Conservation (phyloP, 2,113 vertebrate genomes). For the Nycticryphes semicollaris region DNA sequence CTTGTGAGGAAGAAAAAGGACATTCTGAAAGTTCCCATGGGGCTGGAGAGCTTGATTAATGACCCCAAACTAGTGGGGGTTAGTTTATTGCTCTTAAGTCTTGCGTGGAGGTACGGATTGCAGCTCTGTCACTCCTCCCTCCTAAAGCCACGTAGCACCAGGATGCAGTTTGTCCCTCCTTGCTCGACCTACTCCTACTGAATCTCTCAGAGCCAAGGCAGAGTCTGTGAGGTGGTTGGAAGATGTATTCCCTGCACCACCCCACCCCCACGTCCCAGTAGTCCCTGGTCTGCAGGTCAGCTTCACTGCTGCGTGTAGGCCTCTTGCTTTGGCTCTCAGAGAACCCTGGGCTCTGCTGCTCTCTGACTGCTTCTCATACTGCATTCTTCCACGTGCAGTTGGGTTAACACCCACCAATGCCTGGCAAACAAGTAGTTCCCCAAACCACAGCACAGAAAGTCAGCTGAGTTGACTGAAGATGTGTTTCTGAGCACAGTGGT, state of each 20-base stretch:
- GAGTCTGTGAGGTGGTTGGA: background rate
- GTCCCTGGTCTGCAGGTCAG: background rate
- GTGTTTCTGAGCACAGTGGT: background rate
- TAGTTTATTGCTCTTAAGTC: background rate
- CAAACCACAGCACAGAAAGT: background rate
- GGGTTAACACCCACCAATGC: background rate
- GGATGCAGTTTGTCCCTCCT: background rate
- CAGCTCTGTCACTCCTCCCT: background rate
- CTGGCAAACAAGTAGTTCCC: background rate
- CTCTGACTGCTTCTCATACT: background rate
- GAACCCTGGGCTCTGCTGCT: background rate
- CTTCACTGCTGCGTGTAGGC: background rate
- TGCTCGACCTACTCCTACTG: background rate
- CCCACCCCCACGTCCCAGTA: background rate
- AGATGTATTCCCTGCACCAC: background rate
- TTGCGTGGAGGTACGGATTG: background rate
- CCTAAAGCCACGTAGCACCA: background rate
- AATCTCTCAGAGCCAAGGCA: background rate
- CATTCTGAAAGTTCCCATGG: background rate
- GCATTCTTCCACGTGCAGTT: background rate
- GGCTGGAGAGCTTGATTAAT: background rate
- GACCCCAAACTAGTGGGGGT: background rate
- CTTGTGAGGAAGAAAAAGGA: background rate
- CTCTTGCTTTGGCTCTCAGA: background rate
- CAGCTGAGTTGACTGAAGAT: background rate